Evolutionary conservation across 2,888 invertebrate species (phyloP), one percentile per base, ranked within the genome.

Genomic region (Himalopsyche japonica): DNA sequence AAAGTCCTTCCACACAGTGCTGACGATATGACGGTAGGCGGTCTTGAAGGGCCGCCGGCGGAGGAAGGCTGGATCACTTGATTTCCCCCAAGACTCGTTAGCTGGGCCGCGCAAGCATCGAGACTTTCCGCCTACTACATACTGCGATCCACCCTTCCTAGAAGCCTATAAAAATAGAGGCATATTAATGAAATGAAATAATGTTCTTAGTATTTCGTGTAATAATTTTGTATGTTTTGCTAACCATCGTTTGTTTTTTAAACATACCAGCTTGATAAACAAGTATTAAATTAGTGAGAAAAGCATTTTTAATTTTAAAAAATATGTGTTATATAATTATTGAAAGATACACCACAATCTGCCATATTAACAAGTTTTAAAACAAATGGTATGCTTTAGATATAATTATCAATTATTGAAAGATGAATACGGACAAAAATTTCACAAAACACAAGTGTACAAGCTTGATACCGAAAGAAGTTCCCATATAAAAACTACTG

Each of bases 71-170:
- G 57, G 57, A 57, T 57, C 57, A 24, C 57, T 57, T 86, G 86
- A 86, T 86, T 86, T 86, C 86, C 86, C 86, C 57, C 34, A 81
- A 78, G 86, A 57, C 86, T 86, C 86, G 84, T 86, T 86, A 86
- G 43, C 57, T 57, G 20, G 57, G 57, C 57, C 57, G 57, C 57
- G 20, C 57, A 10, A 57, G 57, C 24, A 20, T 24, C n/a, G 57
- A 57, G 57, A 57, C 20, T 57, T 57, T 57, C 57, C 57, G 57
- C 57, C 57, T 20, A 57, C 57, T 57, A 57, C 8, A 24, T 20
- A 20, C 20, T 57, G 57, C 57, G 57, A 20, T 24, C 20, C 57
- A 24, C 57, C 57, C 57, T 57, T 20, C 57, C 20, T 20, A 10
- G 57, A 57, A 57, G 57, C 57, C 57, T 20, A 57, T 57, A 57